Conservation (phyloP, 2,797 vertebrate species). For the Prunella strophiata region DNA sequence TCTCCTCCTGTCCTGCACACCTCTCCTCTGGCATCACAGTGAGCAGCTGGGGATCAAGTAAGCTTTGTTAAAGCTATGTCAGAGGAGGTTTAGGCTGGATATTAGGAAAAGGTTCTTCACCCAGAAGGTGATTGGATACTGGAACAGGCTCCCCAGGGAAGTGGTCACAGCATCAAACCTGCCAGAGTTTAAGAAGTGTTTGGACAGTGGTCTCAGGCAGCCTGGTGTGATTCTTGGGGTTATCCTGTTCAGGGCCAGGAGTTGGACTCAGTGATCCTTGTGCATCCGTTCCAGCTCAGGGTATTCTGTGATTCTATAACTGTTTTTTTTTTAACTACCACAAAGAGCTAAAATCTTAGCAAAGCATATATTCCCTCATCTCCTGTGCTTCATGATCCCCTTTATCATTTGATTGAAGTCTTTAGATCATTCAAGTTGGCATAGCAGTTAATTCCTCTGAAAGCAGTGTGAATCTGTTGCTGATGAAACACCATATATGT, state of each 20-base stretch:
- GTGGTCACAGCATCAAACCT: background rate
- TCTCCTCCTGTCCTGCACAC: background rate
- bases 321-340: background rate
- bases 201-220: background rate
- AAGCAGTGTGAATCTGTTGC: background rate
- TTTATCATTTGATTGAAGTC: background rate
- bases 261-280: background rate
- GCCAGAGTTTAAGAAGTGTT: background rate
- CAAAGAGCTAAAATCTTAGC: background rate
- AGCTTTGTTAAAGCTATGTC: background rate
- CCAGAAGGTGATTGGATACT: background rate
- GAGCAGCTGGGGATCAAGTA: background rate
- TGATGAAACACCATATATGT: background rate
- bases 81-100: background rate
- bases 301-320: background rate
- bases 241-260: background rate
- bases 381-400: background rate
- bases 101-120: background rate
- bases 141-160: background rate
- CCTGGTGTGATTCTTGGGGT: background rate
- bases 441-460: background rate
- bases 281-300: fast-evolving
- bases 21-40: background rate
- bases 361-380: background rate
- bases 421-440: background rate